Evolutionary conservation across 1,140 invertebrate genomes (phyloP).

Genomic region (Lerema accius): DNA sequence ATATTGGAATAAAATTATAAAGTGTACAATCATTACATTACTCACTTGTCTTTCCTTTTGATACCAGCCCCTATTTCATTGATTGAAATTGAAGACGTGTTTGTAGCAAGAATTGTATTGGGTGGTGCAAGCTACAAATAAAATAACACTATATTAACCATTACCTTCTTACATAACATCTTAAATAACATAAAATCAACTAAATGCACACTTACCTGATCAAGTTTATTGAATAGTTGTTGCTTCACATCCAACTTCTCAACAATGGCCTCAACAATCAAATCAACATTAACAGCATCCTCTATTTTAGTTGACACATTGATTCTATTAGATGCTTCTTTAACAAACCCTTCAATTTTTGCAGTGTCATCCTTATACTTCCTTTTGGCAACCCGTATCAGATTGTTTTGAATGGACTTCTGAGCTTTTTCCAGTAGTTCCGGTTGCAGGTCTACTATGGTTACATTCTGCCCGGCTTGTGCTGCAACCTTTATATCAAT

Average conservation of each 20-base stretch:
- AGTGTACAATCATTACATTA: no score
- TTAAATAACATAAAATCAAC: no score
- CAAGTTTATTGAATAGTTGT: slow-evolving; percentile 87
- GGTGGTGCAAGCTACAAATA: slow-evolving; percentile 83
- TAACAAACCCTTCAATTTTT: slow-evolving; percentile 86
- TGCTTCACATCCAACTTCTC: slow-evolving; percentile 92
- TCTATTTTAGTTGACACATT: slow-evolving; percentile 76
- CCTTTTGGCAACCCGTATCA: slow-evolving; percentile 90
- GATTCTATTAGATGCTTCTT: slow-evolving; percentile 84
- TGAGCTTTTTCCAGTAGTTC: slow-evolving; percentile 88
- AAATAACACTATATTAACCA: background rate
- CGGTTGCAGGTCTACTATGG: slow-evolving; percentile 88
- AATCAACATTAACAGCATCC: slow-evolving; percentile 82
- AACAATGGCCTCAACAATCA: slow-evolving; percentile 94
- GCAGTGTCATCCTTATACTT: slow-evolving; percentile 86
- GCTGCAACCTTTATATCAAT: slow-evolving; percentile 90
- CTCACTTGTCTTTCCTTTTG: slow-evolving; percentile 83
- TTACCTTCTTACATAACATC: no score
- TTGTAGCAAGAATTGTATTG: slow-evolving; percentile 91
- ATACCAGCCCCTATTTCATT: slow-evolving; percentile 90
- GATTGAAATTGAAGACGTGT: slow-evolving; percentile 94
- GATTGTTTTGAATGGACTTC: slow-evolving; percentile 86
- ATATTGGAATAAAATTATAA: no score
- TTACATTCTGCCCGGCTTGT: slow-evolving; percentile 89
- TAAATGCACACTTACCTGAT: no score